A percentile compares a stretch with the other conserved stretches of the same genome.
Conservation (phyloP, 2,113 vertebrate species). For the Cinclus mexicanus region DNA sequence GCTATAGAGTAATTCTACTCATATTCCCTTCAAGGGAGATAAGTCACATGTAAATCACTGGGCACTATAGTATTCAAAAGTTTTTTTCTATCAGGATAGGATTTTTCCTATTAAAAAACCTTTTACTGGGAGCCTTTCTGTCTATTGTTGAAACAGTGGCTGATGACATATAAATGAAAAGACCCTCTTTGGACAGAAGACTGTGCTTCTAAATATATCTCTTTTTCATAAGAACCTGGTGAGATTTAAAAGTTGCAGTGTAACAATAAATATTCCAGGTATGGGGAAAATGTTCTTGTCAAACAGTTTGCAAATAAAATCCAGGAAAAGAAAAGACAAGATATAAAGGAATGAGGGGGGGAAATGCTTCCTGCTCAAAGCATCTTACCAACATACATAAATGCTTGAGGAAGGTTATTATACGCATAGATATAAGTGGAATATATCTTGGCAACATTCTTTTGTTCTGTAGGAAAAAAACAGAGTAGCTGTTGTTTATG, state of each 20-base stretch:
- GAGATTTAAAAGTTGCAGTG: not conserved
- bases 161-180: not conserved
- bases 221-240: not conserved
- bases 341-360: not conserved
- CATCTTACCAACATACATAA: not conserved
- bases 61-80: not conserved
- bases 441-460: not conserved
- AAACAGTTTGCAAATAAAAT: not conserved
- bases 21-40: not conserved
- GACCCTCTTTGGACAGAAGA: not conserved
- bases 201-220: not conserved
- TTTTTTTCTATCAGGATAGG: not conserved
- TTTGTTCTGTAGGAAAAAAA: not conserved
- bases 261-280: not conserved
- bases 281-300: not conserved
- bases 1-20: not conserved
- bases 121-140: not conserved
- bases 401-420: not conserved
- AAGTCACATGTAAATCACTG: not conserved
- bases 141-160: not conserved
- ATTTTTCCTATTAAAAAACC: not conserved
- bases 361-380: not conserved
- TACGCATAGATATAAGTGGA: not conserved
- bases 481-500: not conserved
- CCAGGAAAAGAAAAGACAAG: not conserved